Conservation (phyloP, 2,113 vertebrate genomes). For the Myxocyprinus asiaticus region DNA sequence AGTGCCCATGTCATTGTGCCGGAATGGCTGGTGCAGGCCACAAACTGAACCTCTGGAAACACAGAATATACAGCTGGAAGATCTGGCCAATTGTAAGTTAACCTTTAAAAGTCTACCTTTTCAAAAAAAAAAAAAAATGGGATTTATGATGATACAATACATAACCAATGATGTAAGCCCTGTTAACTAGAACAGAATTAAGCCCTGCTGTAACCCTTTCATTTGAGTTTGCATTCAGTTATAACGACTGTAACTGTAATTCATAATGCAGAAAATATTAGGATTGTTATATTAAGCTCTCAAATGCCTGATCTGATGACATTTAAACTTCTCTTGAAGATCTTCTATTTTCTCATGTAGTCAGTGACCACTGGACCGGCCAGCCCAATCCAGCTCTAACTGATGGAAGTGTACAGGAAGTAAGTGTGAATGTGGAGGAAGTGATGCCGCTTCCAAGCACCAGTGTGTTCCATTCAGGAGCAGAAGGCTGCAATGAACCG, state of each 20-base stretch:
- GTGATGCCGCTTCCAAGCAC: conserved; percentile 70
- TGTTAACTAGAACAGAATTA: background rate
- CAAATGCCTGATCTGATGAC: conserved; percentile 63
- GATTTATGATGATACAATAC: background rate
- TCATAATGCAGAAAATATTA: background rate
- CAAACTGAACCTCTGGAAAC: conserved; percentile 71
- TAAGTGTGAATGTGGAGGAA: conserved; percentile 70
- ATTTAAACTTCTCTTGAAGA: conserved; percentile 76
- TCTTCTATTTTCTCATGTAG: conserved; percentile 78
- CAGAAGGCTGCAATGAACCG: conserved; percentile 44
- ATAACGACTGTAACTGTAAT: conserved; percentile 3
- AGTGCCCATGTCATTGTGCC: conserved; percentile 83
- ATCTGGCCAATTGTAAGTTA: conserved; percentile 80
- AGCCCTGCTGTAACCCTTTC: background rate
- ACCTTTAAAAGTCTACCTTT: background rate
- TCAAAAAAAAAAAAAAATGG: no score
- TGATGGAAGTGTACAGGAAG: conserved; percentile 68
- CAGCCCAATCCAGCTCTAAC: conserved; percentile 66
- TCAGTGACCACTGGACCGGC: conserved; percentile 81
- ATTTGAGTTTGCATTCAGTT: background rate
- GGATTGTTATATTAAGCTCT: conserved; percentile 28
- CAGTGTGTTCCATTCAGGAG: conserved; percentile 50
- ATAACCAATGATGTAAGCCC: background rate
- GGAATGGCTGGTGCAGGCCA: conserved; percentile 78
- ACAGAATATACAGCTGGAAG: conserved; percentile 72